phyloP scores from a whole-genome alignment of 1,140 invertebrate species.

The Scaptomyza hsui region DNA sequence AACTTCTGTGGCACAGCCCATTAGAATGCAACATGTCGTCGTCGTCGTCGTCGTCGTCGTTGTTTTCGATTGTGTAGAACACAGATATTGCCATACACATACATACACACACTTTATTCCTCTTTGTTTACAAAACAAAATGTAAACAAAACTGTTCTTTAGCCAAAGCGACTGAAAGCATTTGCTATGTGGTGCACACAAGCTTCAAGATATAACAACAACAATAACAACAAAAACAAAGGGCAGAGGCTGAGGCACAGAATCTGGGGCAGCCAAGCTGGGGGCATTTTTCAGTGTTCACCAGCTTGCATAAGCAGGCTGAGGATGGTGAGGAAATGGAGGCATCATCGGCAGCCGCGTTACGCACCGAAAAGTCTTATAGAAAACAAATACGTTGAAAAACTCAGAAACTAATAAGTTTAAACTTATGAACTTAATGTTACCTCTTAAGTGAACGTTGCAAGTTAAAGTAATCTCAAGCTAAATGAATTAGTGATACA shows the following conservation, averaged over 20 bases:
- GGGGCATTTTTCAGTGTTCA: conserved; percentile 65
- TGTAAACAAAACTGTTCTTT: conserved; percentile 79
- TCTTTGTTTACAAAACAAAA: conserved; percentile 82
- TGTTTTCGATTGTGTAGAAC: conserved; percentile 55
- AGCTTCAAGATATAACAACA: conserved; percentile 54
- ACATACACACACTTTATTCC: conserved; percentile 44
- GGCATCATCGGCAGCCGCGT: conserved; percentile 36
- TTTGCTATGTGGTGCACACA: conserved; percentile 51
- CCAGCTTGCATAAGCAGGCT: conserved; percentile 74
- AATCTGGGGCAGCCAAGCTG: conserved; percentile 80
- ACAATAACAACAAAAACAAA: conserved; percentile 44
- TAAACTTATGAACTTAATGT: background rate
- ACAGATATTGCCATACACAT: conserved; percentile 54
- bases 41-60: conserved; percentile 44
- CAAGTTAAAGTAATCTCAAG: background rate
- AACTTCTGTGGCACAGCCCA: conserved; percentile 60
- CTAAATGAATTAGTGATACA: background rate
- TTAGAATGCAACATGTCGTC: conserved; percentile 80
- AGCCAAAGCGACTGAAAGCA: conserved; percentile 68
- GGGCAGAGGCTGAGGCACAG: conserved; percentile 39
- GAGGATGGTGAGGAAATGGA: conserved; percentile 30
- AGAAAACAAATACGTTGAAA: conserved; percentile 50
- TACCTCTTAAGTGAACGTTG: conserved; percentile 1
- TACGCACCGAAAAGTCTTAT: conserved; percentile 64
- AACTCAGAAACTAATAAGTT: conserved; percentile 27